Conservation (phyloP, 2,113 vertebrate genomes). For the Protomyctophum bolini region DNA sequence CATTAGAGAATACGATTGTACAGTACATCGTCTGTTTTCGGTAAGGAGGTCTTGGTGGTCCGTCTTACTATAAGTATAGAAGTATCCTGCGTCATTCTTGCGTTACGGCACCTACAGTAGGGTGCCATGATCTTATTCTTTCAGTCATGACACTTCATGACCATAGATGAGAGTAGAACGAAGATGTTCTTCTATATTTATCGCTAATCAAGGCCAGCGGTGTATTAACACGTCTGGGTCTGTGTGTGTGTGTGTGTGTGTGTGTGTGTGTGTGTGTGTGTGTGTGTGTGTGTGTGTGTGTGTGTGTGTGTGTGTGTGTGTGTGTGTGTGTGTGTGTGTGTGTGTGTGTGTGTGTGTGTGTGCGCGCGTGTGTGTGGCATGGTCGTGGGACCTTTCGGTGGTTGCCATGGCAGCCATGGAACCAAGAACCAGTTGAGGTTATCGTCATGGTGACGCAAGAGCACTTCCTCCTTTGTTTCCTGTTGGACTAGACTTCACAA, state of each 20-base stretch:
- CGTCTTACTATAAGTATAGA: no score
- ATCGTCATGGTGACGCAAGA: constrained; percentile 57
- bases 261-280: constrained; percentile 10
- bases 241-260: not conserved
- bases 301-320: constrained; percentile 7
- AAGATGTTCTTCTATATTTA: no score
- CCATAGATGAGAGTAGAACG: no score
- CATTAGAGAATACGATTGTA: no score
- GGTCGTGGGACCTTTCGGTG: constrained; percentile 20
- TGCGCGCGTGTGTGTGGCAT: not conserved
- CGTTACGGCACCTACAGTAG: no score
- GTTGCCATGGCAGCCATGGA: constrained; percentile 41
- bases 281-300: constrained; percentile 1
- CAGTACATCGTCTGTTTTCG: no score
- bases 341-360: not conserved
- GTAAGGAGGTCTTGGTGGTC: no score
- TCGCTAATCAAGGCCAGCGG: no score
- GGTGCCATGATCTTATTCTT: no score
- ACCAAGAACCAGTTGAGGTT: constrained; percentile 38
- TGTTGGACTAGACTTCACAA: constrained; percentile 40
- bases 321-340: constrained; percentile 14
- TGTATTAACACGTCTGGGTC: no score
- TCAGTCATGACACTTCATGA: no score
- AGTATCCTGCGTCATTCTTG: no score
- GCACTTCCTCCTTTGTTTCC: constrained; percentile 47